Percentiles rank a stretch among this genome's conserved stretches.
Evolutionary conservation across 2,888 invertebrate genomes (phyloP).

Genomic region (Punctoribates punctum): DNA sequence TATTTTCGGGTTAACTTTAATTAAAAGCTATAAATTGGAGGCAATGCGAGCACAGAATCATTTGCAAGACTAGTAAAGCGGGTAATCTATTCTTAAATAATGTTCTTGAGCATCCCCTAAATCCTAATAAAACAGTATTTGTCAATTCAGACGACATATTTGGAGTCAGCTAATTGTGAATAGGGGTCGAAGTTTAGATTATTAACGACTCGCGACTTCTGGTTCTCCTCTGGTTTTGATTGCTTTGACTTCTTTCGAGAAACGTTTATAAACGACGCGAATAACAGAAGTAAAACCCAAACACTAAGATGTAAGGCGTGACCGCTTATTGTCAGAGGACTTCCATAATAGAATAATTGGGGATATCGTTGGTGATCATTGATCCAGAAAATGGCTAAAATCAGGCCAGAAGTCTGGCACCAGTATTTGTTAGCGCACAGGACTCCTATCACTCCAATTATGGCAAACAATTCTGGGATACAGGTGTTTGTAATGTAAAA

Average conservation of each 20-base stretch:
- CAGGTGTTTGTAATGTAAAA: conserved; percentile 9
- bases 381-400: conserved; percentile 39
- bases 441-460: conserved; percentile 26
- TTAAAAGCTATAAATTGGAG: too few relatives aligned
- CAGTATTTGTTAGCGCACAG: conserved; percentile 10
- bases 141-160: neutral
- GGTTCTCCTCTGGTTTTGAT: neutral
- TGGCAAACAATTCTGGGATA: conserved; percentile 34
- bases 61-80: too few relatives aligned
- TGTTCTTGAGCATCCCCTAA: too few relatives aligned
- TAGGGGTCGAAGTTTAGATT: neutral
- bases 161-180: neutral
- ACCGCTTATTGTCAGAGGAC: neutral
- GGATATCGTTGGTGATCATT: conserved; percentile 38
- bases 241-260: neutral
- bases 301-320: conserved; percentile 37
- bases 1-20: too few relatives aligned
- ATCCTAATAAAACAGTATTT: too few relatives aligned
- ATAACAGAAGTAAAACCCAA: conserved; percentile 32
- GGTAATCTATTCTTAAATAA: too few relatives aligned
- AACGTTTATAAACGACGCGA: neutral
- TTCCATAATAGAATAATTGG: conserved; percentile 4
- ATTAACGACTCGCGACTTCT: neutral
- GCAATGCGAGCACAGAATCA: too few relatives aligned
- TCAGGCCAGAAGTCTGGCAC: conserved; percentile 17